phyloP scores from a whole-genome alignment of 2,888 invertebrate genomes.

The Pristionchus entomophagus region DNA sequence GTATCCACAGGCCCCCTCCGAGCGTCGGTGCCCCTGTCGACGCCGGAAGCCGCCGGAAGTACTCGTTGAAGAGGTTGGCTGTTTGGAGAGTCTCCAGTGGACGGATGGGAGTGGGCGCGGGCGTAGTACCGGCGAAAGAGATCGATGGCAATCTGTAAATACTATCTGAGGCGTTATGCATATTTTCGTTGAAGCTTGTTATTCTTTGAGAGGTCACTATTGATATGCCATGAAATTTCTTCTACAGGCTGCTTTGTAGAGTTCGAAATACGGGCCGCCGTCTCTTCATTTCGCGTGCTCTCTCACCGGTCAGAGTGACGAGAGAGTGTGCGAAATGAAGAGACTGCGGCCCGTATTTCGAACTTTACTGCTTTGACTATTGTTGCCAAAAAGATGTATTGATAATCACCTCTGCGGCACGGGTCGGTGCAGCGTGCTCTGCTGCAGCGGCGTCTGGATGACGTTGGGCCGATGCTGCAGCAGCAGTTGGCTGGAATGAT shows the following conservation, averaged over 20 bases:
- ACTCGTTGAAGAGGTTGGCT: constrained; percentile 59
- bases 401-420: constrained; percentile 57
- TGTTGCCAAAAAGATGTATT: background rate
- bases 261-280: no score
- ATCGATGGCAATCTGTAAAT: constrained; percentile 47
- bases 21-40: no score
- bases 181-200: no score
- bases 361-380: no score
- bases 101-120: constrained; percentile 49
- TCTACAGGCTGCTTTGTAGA: no score
- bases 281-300: no score
- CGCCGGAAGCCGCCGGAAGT: constrained; percentile 45
- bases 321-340: no score
- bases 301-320: no score
- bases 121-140: constrained; percentile 22
- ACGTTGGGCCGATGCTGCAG: constrained; percentile 64
- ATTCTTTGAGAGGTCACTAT: no score
- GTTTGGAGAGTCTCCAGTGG: constrained; percentile 52
- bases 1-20: constrained; percentile 58
- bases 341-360: no score
- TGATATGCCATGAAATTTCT: no score
- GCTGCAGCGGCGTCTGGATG: constrained; percentile 67
- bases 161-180: no score
- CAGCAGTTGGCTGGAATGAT: background rate
- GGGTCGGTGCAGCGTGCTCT: constrained; percentile 59